These are phyloP conservation scores for Drosophila paucipuncta DNA, from an alignment of 2,888 invertebrate genomes.

Conservation along the genomic window DNA sequence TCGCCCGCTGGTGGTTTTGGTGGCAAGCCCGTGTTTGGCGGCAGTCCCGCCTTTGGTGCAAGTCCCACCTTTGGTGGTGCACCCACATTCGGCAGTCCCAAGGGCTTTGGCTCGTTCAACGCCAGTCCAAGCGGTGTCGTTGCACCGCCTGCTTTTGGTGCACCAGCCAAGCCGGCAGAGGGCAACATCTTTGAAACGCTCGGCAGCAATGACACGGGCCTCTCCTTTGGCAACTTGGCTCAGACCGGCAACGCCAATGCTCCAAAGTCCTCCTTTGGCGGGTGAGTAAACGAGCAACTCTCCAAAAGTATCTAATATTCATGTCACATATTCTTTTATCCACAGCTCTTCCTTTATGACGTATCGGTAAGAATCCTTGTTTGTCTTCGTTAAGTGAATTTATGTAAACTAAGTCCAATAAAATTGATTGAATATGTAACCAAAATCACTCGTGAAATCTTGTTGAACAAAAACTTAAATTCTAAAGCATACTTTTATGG, in stretches of 20 bases:
- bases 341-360: constrained; percentile 69
- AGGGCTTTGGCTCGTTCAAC: constrained; percentile 81
- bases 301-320: background rate
- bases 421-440: constrained; percentile 7
- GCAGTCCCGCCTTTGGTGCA: constrained; percentile 83
- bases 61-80: constrained; percentile 84
- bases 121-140: constrained; percentile 50
- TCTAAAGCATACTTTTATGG: background rate
- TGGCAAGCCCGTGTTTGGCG: constrained; percentile 83
- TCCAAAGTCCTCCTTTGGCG: constrained; percentile 84
- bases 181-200: constrained; percentile 84
- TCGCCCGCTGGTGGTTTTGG: constrained; percentile 80
- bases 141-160: constrained; percentile 67
- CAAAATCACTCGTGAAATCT: too few relatives aligned
- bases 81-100: constrained; percentile 83
- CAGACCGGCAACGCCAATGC: constrained; percentile 79
- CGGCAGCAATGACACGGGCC: constrained; percentile 82
- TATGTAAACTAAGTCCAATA: constrained; percentile 25
- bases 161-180: constrained; percentile 64
- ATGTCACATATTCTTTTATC: background rate
- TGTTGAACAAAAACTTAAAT: background rate
- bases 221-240: constrained; percentile 85
- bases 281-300: constrained; percentile 64
- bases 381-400: constrained; percentile 27
- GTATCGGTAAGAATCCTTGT: constrained; percentile 52